These are phyloP conservation scores for Atethmia centrago DNA, from an alignment of 2,888 invertebrate species.

Conservation along the genomic window DNA sequence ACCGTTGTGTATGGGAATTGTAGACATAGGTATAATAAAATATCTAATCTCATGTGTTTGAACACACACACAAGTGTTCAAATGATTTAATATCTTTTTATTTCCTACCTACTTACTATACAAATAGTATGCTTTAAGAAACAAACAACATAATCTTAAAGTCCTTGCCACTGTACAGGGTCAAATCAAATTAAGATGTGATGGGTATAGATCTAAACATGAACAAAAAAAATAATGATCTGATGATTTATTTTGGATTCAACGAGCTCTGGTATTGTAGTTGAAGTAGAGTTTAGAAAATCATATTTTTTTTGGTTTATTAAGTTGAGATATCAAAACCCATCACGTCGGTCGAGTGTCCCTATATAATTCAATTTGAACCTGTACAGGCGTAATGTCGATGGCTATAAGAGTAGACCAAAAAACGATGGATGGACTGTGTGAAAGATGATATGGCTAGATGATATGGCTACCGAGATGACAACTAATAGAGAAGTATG, in stretches of 20 bases:
- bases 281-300: background rate
- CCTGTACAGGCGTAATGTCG: too few relatives aligned
- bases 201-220: background rate
- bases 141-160: background rate
- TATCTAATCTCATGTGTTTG: background rate
- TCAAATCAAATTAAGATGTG: background rate
- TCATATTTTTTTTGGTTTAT: background rate
- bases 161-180: background rate
- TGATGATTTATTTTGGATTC: background rate
- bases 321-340: background rate
- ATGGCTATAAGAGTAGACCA: too few relatives aligned
- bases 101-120: background rate
- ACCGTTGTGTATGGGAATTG: background rate
- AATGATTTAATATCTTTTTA: background rate
- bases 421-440: too few relatives aligned
- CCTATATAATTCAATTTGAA: background rate
- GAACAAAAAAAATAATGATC: background rate
- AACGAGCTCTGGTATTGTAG: background rate
- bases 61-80: background rate
- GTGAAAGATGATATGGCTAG: too few relatives aligned
- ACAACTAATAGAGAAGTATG: too few relatives aligned
- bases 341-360: too few relatives aligned
- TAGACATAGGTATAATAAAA: background rate
- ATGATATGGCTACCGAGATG: too few relatives aligned
- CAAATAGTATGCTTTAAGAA: background rate